Conservation (phyloP, 1,140 invertebrate species). For the Neodiprion pinetum region DNA sequence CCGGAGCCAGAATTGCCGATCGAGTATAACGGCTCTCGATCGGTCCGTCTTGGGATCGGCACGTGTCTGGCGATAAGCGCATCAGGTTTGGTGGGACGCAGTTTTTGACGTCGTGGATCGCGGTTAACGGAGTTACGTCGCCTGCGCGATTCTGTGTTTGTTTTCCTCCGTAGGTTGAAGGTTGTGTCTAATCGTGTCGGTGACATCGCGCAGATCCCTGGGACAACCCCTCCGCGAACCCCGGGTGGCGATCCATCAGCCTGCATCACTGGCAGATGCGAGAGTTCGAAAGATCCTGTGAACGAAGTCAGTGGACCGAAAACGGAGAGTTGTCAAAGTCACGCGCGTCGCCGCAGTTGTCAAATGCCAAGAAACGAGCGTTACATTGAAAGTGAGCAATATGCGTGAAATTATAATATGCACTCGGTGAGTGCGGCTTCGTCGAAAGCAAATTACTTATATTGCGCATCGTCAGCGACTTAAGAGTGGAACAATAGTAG, state of each 20-base stretch:
- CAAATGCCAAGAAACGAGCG: constrained; percentile 13
- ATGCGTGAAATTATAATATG: too few species aligned
- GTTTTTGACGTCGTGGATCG: neutral
- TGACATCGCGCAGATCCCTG: neutral
- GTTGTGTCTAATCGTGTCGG: neutral
- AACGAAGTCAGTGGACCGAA: neutral
- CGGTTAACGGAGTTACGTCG: neutral
- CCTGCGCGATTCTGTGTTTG: neutral
- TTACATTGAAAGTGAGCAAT: too few species aligned
- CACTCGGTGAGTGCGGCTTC: too few species aligned
- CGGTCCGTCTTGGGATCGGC: too few species aligned
- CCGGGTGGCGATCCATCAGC: constrained; percentile 47
- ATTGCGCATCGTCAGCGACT: neutral
- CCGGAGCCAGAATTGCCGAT: too few species aligned
- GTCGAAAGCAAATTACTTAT: neutral
- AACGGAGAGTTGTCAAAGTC: neutral
- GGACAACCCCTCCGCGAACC: constrained; percentile 23
- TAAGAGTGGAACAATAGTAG: neutral
- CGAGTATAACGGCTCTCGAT: too few species aligned
- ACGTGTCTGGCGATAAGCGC: too few species aligned
- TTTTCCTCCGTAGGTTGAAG: too few species aligned
- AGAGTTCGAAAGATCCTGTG: neutral
- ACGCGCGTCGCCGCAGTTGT: neutral
- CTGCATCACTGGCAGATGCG: constrained; percentile 45
- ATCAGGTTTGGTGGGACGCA: too few species aligned